Evolutionary conservation across 1,140 invertebrate genomes (phyloP).

Genomic region (Matsumurasca onukii): DNA sequence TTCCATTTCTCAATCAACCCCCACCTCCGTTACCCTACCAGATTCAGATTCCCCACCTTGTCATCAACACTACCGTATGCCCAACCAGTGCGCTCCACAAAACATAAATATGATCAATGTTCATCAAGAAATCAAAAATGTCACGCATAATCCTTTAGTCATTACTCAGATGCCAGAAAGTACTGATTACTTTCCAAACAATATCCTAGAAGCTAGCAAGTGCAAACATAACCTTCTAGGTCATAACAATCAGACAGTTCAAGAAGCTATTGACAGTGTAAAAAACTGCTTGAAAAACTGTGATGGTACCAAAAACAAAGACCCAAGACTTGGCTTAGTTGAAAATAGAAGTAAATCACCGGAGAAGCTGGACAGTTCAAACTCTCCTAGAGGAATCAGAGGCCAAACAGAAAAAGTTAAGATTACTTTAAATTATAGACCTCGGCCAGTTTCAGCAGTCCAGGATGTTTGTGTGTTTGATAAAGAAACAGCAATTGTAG

Average conservation of each 20-base stretch:
- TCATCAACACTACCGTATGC: constrained; percentile 14
- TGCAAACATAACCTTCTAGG: constrained; percentile 14
- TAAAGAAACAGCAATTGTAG: too few species aligned
- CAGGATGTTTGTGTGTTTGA: too few species aligned
- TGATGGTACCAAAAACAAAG: constrained; percentile 13
- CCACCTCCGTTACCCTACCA: constrained; percentile 9
- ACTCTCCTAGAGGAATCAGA: neutral
- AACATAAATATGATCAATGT: neutral
- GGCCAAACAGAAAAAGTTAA: neutral
- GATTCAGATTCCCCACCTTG: constrained; percentile 7
- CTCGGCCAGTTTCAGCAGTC: neutral
- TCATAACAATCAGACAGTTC: constrained; percentile 13
- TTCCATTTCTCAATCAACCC: constrained; percentile 12
- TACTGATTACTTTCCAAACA: neutral
- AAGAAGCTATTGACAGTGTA: constrained; percentile 19
- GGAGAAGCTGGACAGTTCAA: neutral
- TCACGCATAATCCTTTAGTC: neutral
- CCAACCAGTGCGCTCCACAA: neutral
- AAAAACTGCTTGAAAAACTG: constrained; percentile 13
- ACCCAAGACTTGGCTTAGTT: neutral
- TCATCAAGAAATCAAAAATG: constrained; percentile 16
- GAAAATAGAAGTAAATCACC: constrained; percentile 3
- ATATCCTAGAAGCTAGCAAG: neutral
- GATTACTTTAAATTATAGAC: constrained; percentile 8
- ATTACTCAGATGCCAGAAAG: neutral